Conservation (phyloP, 64 coral and sea anemone species). For the Porites australiensis region DNA sequence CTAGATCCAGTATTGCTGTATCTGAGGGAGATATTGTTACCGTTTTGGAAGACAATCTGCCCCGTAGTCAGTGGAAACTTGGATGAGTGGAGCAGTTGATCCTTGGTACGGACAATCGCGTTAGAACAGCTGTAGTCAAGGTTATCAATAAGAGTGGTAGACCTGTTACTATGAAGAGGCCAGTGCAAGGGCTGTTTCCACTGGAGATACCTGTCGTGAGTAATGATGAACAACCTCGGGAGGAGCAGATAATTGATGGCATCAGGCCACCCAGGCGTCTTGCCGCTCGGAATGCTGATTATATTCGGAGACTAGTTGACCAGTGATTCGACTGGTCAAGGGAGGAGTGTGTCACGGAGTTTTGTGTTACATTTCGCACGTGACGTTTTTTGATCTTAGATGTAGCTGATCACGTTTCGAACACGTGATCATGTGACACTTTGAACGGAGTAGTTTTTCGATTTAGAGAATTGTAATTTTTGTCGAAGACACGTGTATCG, state of each 20-base stretch:
- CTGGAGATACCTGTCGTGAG: not conserved
- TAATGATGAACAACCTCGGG: not conserved
- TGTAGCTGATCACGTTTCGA: not conserved
- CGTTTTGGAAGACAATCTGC: not conserved
- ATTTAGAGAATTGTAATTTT: too few relatives aligned
- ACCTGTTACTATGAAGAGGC: not conserved
- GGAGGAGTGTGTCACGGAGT: not conserved
- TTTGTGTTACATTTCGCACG: not conserved
- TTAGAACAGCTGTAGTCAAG: not conserved
- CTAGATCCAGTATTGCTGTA: not conserved
- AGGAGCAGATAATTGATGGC: not conserved
- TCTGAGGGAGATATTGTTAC: not conserved
- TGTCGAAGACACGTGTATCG: too few relatives aligned
- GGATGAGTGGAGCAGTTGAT: not conserved
- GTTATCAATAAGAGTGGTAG: not conserved
- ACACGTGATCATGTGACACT: not conserved
- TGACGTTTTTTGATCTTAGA: not conserved
- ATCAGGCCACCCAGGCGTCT: not conserved
- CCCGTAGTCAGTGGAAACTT: constrained; percentile 7
- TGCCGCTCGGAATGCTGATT: not conserved
- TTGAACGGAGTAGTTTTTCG: not conserved
- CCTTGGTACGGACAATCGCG: not conserved
- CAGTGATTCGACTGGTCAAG: constrained; percentile 5
- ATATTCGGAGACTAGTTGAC: constrained; percentile 3
- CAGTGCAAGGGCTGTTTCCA: not conserved